A percentile compares a stretch with the other conserved stretches of the same genome.
These are phyloP conservation scores for Drosophila paracracens DNA, from an alignment of 2,888 invertebrate species.

Conservation along the genomic window DNA sequence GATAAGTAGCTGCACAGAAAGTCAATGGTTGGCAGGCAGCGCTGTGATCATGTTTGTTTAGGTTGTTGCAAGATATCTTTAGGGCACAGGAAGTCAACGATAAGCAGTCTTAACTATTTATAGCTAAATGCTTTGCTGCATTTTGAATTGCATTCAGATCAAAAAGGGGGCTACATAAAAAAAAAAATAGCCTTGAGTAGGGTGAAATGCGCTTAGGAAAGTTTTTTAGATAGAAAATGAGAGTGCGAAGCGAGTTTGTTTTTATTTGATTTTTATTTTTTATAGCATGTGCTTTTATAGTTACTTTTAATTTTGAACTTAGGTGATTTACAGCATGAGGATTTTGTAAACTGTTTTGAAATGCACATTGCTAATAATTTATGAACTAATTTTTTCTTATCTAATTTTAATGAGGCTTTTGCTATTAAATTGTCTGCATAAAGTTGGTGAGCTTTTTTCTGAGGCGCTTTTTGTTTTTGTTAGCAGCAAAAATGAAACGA, in stretches of 20 bases:
- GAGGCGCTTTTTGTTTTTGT: not conserved
- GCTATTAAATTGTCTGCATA: not conserved
- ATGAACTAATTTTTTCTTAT: not conserved
- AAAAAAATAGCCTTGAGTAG: not conserved
- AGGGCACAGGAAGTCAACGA: slow-evolving; percentile 50
- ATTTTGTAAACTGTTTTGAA: not conserved
- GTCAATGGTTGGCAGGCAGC: slow-evolving; percentile 14
- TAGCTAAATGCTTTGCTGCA: slow-evolving; percentile 35
- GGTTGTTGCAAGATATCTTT: slow-evolving; percentile 35
- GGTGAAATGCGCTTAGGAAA: not conserved
- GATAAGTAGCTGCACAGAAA: slow-evolving; percentile 35
- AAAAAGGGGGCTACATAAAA: not conserved
- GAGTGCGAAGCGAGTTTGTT: not conserved
- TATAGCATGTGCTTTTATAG: not conserved
- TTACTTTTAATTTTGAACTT: not conserved
- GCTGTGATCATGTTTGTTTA: slow-evolving; percentile 45
- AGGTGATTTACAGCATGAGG: not conserved
- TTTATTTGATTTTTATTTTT: not conserved
- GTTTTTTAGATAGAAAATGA: slow-evolving; percentile 6
- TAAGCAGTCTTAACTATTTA: slow-evolving; percentile 53
- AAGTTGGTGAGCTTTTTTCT: not conserved
- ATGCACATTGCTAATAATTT: not conserved
- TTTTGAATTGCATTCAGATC: slow-evolving; percentile 22
- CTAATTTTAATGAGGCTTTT: slow-evolving; percentile 3
- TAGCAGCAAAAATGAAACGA: slow-evolving; percentile 3